Conservation (phyloP, 2,113 vertebrate genomes). For the Notothenia rossii region DNA sequence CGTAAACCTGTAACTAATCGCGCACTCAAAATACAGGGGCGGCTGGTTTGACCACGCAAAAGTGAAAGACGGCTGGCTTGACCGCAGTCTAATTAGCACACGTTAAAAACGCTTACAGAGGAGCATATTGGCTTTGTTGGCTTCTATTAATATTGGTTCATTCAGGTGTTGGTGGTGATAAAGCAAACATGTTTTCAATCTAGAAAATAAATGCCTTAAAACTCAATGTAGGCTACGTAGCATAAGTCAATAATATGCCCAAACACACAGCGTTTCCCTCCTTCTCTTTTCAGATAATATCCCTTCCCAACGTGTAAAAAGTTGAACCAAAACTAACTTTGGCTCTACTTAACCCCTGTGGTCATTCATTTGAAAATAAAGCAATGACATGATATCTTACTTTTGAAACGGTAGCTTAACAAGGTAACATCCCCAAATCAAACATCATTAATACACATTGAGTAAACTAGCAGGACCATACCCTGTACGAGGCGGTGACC, state of each 20-base stretch:
- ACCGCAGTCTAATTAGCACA: constrained; percentile 43
- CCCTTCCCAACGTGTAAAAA: neutral
- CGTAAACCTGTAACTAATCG: too few relatives aligned
- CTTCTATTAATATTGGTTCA: too few relatives aligned
- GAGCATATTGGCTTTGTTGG: neutral
- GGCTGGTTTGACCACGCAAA: too few relatives aligned
- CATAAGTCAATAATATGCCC: neutral
- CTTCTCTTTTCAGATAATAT: neutral
- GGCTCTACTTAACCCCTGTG: too few relatives aligned
- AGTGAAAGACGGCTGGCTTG: too few relatives aligned
- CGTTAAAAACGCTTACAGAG: neutral
- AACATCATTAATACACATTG: neutral
- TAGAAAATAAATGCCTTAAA: neutral
- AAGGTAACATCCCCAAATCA: neutral
- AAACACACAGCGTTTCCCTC: rapidly evolving
- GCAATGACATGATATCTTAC: neutral
- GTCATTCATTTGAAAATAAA: neutral
- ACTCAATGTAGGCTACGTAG: neutral
- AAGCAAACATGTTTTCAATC: neutral
- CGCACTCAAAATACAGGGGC: too few relatives aligned
- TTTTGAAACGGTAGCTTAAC: neutral
- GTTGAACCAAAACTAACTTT: neutral
- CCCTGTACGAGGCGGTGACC: neutral
- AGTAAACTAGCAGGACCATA: neutral
- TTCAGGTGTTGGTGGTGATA: too few relatives aligned